Percentiles rank a stretch among this genome's conserved stretches.
These are phyloP conservation scores for Antechinus flavipes DNA, from an alignment of 2,113 vertebrate species.

Conservation along the genomic window DNA sequence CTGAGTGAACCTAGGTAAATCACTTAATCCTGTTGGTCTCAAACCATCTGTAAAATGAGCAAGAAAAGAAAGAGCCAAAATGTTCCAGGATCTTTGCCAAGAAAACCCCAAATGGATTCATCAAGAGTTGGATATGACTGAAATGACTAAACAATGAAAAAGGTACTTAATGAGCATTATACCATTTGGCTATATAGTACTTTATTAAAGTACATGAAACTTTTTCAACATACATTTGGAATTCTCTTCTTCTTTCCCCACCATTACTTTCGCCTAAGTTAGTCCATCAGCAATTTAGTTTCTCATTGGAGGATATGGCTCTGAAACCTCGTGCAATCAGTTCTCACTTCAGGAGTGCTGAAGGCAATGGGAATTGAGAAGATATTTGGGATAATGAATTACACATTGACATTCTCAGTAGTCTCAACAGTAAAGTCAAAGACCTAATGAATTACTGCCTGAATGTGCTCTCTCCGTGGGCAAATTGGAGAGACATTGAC, in stretches of 20 bases:
- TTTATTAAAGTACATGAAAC: background rate
- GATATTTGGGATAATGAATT: background rate
- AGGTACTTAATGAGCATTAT: background rate
- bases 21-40: background rate
- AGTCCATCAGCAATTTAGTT: background rate
- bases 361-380: background rate
- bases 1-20: background rate
- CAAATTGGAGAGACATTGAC: accelerated
- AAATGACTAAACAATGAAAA: background rate
- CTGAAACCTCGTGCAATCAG: background rate
- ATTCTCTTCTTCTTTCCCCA: background rate
- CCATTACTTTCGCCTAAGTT: background rate
- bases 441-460: background rate
- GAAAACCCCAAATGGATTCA: background rate
- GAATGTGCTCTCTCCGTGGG: too few species aligned
- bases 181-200: background rate
- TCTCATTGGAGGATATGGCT: background rate
- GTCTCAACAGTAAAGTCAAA: background rate
- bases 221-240: background rate
- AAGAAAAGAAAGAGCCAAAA: background rate
- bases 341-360: background rate
- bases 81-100: background rate
- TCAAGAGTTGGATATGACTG: background rate
- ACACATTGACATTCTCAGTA: background rate
- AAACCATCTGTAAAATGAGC: background rate